Evolutionary conservation across 2,797 vertebrate genomes (phyloP), one percentile per base, ranked within the genome.

Genomic region (Sandelia bainsii): DNA sequence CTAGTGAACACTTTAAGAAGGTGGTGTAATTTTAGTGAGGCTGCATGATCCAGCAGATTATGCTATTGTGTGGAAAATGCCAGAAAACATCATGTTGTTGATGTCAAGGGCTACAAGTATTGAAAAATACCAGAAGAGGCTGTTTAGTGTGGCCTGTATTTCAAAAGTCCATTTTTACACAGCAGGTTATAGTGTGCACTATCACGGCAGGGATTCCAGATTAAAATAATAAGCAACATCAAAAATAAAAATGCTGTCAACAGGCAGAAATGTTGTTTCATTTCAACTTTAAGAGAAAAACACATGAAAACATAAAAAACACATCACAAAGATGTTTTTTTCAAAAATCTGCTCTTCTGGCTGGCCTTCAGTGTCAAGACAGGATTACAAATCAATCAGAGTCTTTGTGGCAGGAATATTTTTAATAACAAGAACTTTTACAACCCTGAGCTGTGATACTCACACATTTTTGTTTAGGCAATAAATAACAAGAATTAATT

Each of bases 1-100:
- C 92, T 90, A 86, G 87, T 83, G 91, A 62, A 58, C 45, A 49
- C 8, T 45, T 58, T 34, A 16, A 65, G 61, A 32, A n/a, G 23
- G 45, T 71, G 62, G 50, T 3, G 20, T 75, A 44, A 57, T 19
- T 45, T 59, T 14, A 3, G 53, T 39, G 5, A 42, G 16, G 54
- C 59, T 22, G 32, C 14, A 29, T 51, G 40, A 23, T 54, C 78
- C 74, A 78, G 79, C 34, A 80, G 72, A 81, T 71, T 62, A 62
- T 62, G 83, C 72, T 79, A 29, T 76, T 84, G 61, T 68, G 71
- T 59, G 49, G 51, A 11, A 83, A 84, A 83, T 74, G 19, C 32
- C 34, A 61, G 54, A 75, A 81, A 75, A 58, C 46, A 66, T 53
- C 59, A 57, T 19, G 34, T 11, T 5, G 4, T 66, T 14, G 0